These are phyloP conservation scores for Astyanax mexicanus DNA, from an alignment of 2,797 vertebrate genomes.

Conservation along the genomic window DNA sequence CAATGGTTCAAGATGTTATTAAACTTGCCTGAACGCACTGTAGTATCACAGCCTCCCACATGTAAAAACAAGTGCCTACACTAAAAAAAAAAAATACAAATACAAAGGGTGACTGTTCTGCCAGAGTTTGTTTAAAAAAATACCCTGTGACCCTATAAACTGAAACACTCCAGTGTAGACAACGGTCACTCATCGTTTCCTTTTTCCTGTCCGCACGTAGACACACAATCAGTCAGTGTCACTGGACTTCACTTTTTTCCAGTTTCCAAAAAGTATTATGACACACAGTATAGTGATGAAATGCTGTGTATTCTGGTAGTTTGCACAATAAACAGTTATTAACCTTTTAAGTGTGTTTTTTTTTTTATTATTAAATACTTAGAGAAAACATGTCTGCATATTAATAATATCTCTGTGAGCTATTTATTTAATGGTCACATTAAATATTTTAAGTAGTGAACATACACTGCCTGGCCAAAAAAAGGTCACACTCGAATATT, in stretches of 20 bases:
- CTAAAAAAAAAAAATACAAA: neutral
- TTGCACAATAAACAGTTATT: neutral
- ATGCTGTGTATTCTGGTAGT: slow-evolving; percentile 20
- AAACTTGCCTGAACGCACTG: slow-evolving; percentile 78
- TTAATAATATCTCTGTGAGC: no score
- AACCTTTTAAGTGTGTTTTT: no score
- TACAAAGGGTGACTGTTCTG: neutral
- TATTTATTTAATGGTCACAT: no score
- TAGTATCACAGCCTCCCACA: neutral
- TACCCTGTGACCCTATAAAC: neutral
- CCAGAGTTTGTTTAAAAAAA: neutral
- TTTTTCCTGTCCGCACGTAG: neutral
- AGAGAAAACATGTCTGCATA: no score
- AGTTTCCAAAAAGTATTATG: slow-evolving; percentile 12
- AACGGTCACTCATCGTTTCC: neutral
- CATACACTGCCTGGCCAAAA: no score
- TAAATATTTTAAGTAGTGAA: no score
- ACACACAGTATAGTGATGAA: slow-evolving; percentile 14
- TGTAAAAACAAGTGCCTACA: neutral
- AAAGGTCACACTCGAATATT: no score
- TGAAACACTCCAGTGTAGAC: neutral
- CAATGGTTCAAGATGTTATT: slow-evolving; percentile 83
- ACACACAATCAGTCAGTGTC: neutral
- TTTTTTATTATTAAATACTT: no score
- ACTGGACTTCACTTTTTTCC: neutral